Conservation (phyloP, 2,113 vertebrate genomes). For the Parotia lawesii region DNA sequence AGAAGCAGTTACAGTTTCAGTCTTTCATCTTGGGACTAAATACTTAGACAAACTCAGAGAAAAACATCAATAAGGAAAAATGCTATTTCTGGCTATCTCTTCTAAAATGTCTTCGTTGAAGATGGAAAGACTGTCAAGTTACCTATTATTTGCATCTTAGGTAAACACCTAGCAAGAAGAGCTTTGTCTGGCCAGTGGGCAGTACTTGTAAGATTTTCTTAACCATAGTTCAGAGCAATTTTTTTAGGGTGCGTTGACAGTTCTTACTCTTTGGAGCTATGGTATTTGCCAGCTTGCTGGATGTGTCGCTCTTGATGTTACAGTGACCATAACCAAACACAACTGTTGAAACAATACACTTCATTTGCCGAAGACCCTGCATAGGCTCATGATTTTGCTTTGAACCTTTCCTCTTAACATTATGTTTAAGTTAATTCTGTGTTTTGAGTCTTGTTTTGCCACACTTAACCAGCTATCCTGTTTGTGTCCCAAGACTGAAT, state of each 20-base stretch:
- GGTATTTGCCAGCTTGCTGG: neutral
- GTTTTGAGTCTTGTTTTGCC: neutral
- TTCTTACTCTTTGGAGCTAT: neutral
- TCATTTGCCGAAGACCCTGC: neutral
- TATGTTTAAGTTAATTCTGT: neutral
- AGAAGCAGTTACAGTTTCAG: neutral
- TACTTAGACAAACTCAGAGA: neutral
- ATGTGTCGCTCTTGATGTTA: neutral
- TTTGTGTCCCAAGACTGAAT: neutral
- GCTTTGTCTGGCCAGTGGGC: neutral
- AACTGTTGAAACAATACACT: neutral
- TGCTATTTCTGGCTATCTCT: neutral
- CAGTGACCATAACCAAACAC: neutral
- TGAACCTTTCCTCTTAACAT: neutral
- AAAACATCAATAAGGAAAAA: neutral
- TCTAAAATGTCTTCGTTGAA: neutral
- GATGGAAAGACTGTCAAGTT: neutral
- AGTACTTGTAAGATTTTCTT: neutral
- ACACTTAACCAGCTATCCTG: neutral
- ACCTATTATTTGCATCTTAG: neutral
- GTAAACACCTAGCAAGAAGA: neutral
- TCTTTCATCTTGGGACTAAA: neutral
- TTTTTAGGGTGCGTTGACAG: neutral
- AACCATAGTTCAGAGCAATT: neutral
- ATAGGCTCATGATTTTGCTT: neutral